phyloP scores from a whole-genome alignment of 2,113 vertebrate genomes.

The Orycteropus afer region DNA sequence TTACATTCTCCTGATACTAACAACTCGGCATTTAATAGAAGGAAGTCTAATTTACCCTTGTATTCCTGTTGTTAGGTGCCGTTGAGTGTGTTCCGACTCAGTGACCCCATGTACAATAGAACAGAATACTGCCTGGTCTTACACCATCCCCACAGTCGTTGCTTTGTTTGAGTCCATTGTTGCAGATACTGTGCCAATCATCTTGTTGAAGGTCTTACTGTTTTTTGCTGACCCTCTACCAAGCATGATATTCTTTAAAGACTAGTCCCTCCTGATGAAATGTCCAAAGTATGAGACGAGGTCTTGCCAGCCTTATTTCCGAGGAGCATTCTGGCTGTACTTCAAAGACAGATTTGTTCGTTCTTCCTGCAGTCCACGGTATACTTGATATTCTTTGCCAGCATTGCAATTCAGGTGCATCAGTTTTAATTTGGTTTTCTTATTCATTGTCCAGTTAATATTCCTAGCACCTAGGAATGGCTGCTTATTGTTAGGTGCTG shows the following conservation, averaged over 20 bases:
- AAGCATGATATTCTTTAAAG: background rate
- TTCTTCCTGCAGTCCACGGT: too few relatives aligned
- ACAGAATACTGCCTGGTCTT: too few relatives aligned
- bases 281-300: background rate
- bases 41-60: background rate
- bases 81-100: too few relatives aligned
- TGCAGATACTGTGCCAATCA: too few relatives aligned
- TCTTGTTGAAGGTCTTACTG: background rate
- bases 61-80: too few relatives aligned
- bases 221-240: too few relatives aligned
- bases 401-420: background rate
- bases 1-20: background rate
- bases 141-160: too few relatives aligned
- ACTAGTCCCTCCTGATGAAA: background rate
- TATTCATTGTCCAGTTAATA: background rate
- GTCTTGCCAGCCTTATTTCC: background rate
- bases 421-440: background rate
- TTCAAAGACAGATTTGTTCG: background rate
- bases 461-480: background rate
- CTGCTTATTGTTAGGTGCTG: too few relatives aligned
- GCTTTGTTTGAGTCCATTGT: background rate
- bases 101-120: too few relatives aligned
- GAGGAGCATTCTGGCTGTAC: background rate
- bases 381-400: background rate
- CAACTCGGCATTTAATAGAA: background rate